These are phyloP conservation scores for Darevskia nairensis DNA, from an alignment of 2,797 vertebrate species.

Conservation along the genomic window DNA sequence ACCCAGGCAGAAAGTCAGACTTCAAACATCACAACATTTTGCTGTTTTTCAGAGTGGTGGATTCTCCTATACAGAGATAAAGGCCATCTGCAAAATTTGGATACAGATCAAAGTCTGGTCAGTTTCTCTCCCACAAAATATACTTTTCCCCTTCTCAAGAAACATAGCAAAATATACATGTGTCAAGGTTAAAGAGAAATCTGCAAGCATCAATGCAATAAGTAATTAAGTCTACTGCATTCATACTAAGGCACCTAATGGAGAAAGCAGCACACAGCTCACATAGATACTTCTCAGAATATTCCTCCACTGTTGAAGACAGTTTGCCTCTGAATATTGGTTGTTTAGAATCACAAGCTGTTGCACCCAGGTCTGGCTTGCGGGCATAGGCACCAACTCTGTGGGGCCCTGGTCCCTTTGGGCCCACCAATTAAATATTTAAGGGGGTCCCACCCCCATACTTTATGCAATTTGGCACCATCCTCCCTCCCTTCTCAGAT, in stretches of 20 bases:
- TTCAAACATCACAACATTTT: slow-evolving; percentile 41
- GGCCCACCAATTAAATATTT: too few species aligned
- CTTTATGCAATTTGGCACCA: too few species aligned
- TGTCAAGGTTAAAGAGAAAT: slow-evolving; percentile 45
- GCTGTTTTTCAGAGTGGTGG: slow-evolving; percentile 1
- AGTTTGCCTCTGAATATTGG: too few species aligned
- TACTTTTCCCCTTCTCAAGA: neutral
- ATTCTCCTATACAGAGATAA: slow-evolving; percentile 38
- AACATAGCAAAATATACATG: slow-evolving; percentile 32
- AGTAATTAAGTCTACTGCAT: neutral
- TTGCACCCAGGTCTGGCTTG: too few species aligned
- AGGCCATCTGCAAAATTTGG: slow-evolving; percentile 42
- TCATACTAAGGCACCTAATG: neutral
- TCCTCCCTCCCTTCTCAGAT: too few species aligned
- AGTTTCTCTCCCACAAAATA: slow-evolving; percentile 16
- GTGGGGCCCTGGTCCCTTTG: too few species aligned
- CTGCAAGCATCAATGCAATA: neutral
- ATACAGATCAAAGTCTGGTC: slow-evolving; percentile 30
- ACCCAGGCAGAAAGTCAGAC: slow-evolving; percentile 21
- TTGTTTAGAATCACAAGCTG: too few species aligned
- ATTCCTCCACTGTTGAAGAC: too few species aligned
- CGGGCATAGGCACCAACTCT: too few species aligned
- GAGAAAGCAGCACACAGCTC: neutral
- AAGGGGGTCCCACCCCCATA: too few species aligned
- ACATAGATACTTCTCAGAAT: neutral